Percentiles rank a stretch among this genome's conserved stretches.
These are phyloP conservation scores for Glandiceps talaboti DNA, from an alignment of 53 echinoderm and acorn worm species.

Conservation along the genomic window DNA sequence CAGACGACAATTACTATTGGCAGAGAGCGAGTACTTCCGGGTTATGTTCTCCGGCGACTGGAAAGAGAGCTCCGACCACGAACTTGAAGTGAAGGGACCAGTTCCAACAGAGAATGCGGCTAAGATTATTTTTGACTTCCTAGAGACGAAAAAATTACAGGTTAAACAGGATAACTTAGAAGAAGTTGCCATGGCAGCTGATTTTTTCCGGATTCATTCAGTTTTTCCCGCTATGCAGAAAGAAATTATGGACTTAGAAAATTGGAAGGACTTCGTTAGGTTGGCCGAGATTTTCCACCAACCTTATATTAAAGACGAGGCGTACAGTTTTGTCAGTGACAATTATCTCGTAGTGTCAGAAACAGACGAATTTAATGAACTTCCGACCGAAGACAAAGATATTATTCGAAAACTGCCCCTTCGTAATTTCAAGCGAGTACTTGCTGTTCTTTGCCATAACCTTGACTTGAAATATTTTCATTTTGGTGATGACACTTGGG, in stretches of 20 bases:
- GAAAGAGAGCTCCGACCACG: background rate
- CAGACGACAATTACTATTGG: background rate
- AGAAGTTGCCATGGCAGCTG: background rate
- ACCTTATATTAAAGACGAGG: background rate
- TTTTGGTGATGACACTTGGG: background rate
- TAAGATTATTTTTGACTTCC: background rate
- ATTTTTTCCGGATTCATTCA: background rate
- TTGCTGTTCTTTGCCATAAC: background rate
- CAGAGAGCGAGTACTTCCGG: background rate
- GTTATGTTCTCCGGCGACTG: background rate
- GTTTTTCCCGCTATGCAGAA: background rate
- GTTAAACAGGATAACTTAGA: background rate
- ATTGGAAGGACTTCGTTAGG: background rate
- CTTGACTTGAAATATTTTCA: background rate
- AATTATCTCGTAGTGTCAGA: background rate
- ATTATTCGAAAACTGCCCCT: background rate
- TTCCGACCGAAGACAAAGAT: background rate
- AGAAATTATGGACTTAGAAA: background rate
- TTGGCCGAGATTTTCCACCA: background rate
- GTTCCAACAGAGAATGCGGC: background rate
- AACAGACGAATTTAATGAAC: background rate
- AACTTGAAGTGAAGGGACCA: background rate
- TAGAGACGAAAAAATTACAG: background rate
- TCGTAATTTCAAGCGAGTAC: background rate
- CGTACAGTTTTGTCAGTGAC: background rate